Conservation (phyloP, 1,140 invertebrate species). For the Aethina tumida region DNA sequence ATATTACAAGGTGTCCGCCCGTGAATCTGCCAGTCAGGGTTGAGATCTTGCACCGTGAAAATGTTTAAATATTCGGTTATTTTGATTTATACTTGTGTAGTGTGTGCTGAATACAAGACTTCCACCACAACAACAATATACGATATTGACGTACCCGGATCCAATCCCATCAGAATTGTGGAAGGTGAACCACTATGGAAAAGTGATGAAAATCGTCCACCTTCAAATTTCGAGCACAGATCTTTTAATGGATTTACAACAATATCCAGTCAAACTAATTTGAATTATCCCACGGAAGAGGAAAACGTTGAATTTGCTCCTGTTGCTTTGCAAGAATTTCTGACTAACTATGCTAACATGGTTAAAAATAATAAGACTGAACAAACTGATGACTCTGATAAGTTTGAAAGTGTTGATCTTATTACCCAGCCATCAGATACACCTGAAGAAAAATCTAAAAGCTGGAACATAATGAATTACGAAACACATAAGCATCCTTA, state of each 20-base stretch:
- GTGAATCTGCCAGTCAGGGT: slow-evolving; percentile 19
- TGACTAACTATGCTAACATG: slow-evolving; percentile 48
- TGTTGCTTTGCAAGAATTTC: slow-evolving; percentile 44
- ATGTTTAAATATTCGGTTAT: slow-evolving; percentile 12
- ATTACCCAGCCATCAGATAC: slow-evolving; percentile 36
- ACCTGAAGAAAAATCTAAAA: slow-evolving; percentile 36
- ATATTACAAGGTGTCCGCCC: slow-evolving; percentile 16
- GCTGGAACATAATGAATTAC: slow-evolving; percentile 40
- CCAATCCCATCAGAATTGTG: slow-evolving; percentile 43
- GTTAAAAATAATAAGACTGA: slow-evolving; percentile 36
- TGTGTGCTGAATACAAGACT: background rate
- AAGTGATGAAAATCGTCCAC: slow-evolving; percentile 1
- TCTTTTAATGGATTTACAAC: slow-evolving; percentile 7
- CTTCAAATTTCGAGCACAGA: slow-evolving; percentile 11
- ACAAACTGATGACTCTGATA: slow-evolving; percentile 37
- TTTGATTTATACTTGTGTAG: slow-evolving; percentile 5
- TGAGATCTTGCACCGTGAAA: slow-evolving; percentile 10
- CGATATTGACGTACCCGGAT: slow-evolving; percentile 41
- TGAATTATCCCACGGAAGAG: slow-evolving; percentile 12
- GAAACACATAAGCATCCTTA: slow-evolving; percentile 47
- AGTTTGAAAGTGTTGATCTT: slow-evolving; percentile 37
- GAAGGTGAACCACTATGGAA: slow-evolving; percentile 35
- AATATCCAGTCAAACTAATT: slow-evolving; percentile 5
- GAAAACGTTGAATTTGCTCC: slow-evolving; percentile 32
- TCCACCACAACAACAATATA: slow-evolving; percentile 26